Evolutionary conservation across 2,888 invertebrate species (phyloP).

Genomic region (Rhopalosiphum nymphaeae): DNA sequence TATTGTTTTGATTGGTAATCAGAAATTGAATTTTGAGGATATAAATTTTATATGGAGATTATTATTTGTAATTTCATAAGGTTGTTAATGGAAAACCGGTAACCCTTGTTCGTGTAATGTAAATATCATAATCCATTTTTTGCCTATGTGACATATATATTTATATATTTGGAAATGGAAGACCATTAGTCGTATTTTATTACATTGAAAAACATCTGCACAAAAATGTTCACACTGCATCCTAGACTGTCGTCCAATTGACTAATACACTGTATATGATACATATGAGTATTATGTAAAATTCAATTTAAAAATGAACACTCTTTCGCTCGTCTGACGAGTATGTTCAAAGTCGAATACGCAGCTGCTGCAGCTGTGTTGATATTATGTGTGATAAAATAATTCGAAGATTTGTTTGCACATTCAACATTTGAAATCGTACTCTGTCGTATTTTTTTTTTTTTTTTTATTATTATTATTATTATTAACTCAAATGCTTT

Average conservation of each 20-base stretch:
- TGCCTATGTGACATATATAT: background rate
- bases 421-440: background rate
- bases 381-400: background rate
- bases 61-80: too few species aligned
- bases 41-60: too few species aligned
- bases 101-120: too few species aligned
- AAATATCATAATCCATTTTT: background rate
- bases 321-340: background rate
- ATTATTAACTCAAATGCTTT: background rate
- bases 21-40: too few species aligned
- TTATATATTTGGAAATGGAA: background rate
- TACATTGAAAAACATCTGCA: background rate
- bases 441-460: background rate
- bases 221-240: background rate
- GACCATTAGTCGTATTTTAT: background rate
- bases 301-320: background rate
- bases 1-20: too few species aligned
- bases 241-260: background rate
- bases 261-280: background rate
- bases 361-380: background rate
- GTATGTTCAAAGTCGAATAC: background rate
- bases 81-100: too few species aligned
- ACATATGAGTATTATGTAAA: background rate
- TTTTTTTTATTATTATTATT: too few species aligned
- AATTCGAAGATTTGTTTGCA: constrained; percentile 31